A percentile compares a stretch with the other conserved stretches of the same genome.
Conservation (phyloP, 2,888 invertebrate species). For the Ceramica pisi region DNA sequence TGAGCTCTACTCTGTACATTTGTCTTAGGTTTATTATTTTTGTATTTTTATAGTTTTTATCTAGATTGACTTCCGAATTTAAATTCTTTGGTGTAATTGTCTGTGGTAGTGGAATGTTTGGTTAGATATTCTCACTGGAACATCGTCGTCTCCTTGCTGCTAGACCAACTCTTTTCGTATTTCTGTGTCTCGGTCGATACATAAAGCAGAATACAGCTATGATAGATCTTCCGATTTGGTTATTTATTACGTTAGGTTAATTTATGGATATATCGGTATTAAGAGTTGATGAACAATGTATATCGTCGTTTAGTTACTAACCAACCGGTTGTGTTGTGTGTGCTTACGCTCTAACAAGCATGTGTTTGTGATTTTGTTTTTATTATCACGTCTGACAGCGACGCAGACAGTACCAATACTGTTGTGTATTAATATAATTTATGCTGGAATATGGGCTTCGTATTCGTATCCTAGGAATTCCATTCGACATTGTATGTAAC, state of each 20-base stretch:
- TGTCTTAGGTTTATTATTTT: constrained; percentile 84
- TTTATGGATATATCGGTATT: constrained; percentile 81
- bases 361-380: constrained; percentile 87
- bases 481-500: constrained; percentile 72
- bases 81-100: constrained; percentile 58
- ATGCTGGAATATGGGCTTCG: constrained; percentile 87
- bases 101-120: constrained; percentile 52
- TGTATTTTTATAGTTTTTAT: constrained; percentile 81
- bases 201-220: constrained; percentile 68
- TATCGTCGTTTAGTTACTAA: constrained; percentile 87
- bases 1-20: constrained; percentile 87
- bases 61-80: constrained; percentile 79
- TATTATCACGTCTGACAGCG: constrained; percentile 61
- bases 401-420: constrained; percentile 76
- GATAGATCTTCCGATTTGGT: constrained; percentile 87
- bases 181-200: constrained; percentile 49
- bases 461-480: constrained; percentile 75
- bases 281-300: constrained; percentile 87
- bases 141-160: constrained; percentile 45
- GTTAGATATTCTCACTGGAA: constrained; percentile 50
- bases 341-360: constrained; percentile 89
- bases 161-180: constrained; percentile 52
- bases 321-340: constrained; percentile 90
- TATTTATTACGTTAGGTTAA: constrained; percentile 88
- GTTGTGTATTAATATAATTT: constrained; percentile 85